Base-by-base conservation (phyloP, 1,140 invertebrate genomes). In the Apis cerana region DNA sequence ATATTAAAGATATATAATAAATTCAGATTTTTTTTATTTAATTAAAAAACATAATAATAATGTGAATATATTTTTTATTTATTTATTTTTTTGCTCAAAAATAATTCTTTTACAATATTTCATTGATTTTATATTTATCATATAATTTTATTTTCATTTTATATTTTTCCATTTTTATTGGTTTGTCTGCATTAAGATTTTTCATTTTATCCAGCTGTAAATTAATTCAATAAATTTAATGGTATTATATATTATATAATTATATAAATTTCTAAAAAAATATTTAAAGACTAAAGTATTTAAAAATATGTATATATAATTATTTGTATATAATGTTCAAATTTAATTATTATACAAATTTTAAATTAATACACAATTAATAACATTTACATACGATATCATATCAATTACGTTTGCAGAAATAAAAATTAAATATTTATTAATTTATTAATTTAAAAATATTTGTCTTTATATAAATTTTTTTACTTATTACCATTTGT, bases 41-140 rank as follows among this genome's bases (percentile, higher is more conserved):
- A 15, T 1, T 65, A 15, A 19, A 65, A 65, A 75, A 21, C 19
- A 21, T 54, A 54, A 54, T 54, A 64, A 64, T 9, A 17, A 9
- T 17, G 17, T n/a, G 11, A 17, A 61, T 64, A 43, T 67, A 33
- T 21, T 10, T 54, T 19, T 70, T 50, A 21, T 52, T 21, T 19
- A n/a, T 71, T 72, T 80, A 54, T 71, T 80, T 80, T n/a, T 62
- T 8, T 19, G 10, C 19, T 65, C 48, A 64, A n/a, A 64, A 23
- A 71, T 27, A 43, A n/a, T 54, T 74, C 7, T 3, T 48, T 8
- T 65, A 64, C 23, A 48, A 56, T 56, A 80, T 54, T 67, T 43
- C 7, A 65, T 58, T 52, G 2, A 76, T 21, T 43, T 61, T 23
- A 56, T 2, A 19, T 12, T 12, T 50, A 10, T 75, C 62, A 13